Base-by-base conservation (phyloP, 92 coral and sea anemone genomes). In the Zoanthus solanderi region DNA sequence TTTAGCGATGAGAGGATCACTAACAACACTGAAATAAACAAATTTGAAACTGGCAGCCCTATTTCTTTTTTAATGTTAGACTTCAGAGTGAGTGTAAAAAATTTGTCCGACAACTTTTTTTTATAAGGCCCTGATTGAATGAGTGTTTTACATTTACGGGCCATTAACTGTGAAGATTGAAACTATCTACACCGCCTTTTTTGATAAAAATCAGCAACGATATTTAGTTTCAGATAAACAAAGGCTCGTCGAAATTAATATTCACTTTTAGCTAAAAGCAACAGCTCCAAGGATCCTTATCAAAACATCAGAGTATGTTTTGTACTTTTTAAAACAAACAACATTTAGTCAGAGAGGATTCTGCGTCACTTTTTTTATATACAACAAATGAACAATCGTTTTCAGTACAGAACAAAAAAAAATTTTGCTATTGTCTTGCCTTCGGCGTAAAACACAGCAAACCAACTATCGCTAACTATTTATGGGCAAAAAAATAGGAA, bases 161-260 rank as follows among this genome's bases (percentile, higher is more conserved):
- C 1, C 0, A 47, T 6, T 37, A 2, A 37, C 42, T 37, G 42
- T 37, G 42, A 37, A 37, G 42, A 37, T 37, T 37, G 42, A 37
- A 37, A 37, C 53, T 53, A 54, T 12, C 1, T 8, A 77, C 68
- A 77, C 82, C 82, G 53, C 67, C 47, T 46, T 75, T 8, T 77
- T 77, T 31, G 82, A 77, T 77, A 52, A 77, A 76, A 48, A 77
- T 77, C 82, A 77, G 30, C 45, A 77, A 23, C 14, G 13, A 54
- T 53, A 18, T 77, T 54, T 31, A 77, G 68, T 77, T 77, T 77
- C 82, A 77, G 44, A 53, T 48, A 54, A 77, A 77, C 66, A 77
- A 54, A 12, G 32, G 31, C 13, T 44, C 53, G 67, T 34, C 80
- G 61, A 50, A 45, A 75, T 11, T 9, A 8, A 7, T 37, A 48